A percentile compares a stretch with the other conserved stretches of the same genome.
Evolutionary conservation across 2,113 vertebrate species (phyloP).

Genomic region (Urocitellus parryii): DNA sequence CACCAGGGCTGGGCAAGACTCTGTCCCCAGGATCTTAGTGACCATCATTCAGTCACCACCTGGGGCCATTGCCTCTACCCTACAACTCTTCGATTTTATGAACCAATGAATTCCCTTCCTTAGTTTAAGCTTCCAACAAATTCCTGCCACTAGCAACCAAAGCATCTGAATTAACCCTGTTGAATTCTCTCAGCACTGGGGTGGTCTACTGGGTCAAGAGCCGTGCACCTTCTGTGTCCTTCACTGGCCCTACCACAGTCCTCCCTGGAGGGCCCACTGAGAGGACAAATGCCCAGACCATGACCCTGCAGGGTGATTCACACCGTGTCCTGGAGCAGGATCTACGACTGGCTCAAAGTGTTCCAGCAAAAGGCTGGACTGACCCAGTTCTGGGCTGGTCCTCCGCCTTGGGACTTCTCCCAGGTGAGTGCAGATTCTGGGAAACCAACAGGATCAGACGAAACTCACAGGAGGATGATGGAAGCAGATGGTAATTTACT

Average conservation of each 20-base stretch:
- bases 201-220: neutral
- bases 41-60: too few species aligned
- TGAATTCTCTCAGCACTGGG: neutral
- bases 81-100: neutral
- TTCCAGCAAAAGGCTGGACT: neutral
- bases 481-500: slow-evolving; percentile 66
- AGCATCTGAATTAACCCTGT: neutral
- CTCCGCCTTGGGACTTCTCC: neutral
- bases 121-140: neutral
- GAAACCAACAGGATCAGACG: neutral
- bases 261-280: fast-evolving
- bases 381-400: neutral
- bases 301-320: neutral
- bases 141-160: neutral
- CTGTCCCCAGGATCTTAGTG: fast-evolving
- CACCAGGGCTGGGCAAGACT: neutral
- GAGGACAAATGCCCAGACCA: fast-evolving
- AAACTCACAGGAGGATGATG: slow-evolving; percentile 15
- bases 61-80: too few species aligned
- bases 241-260: fast-evolving
- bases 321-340: neutral
- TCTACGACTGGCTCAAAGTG: neutral
- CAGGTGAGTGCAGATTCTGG: neutral
- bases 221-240: neutral
- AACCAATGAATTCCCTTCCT: neutral